Evolutionary conservation across 2,797 vertebrate genomes (phyloP), one percentile per base, ranked within the genome.

Genomic region (Microchirus variegatus): DNA sequence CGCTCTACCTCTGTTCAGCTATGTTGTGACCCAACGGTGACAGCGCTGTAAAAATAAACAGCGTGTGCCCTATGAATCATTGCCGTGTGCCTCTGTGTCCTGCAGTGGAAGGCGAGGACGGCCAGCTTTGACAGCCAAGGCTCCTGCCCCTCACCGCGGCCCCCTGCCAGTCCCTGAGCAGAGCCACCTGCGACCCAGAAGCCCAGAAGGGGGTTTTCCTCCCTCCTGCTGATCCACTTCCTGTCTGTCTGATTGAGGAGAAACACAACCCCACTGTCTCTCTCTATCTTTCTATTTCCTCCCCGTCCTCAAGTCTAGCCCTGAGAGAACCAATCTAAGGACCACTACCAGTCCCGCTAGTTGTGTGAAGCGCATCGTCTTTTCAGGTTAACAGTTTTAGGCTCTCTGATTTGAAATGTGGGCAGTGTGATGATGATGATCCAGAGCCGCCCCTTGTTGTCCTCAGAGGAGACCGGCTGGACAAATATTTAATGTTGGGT

Each of bases 51-150:
- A 12, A 19, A 48, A 26, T 16, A 8, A 22, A n/a, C 40, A 53
- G 35, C 59, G 43, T 52, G 18, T 75, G 64, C 17, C 53, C 22
- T 47, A 69, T 83, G 76, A 84, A 80, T 83, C 54, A 45, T 10
- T 44, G 59, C 59, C 47, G 59, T 73, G 64, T 80, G 67, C 84
- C 6, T 85, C 3, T 59, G 67, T 77, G 44, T 77, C 62, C 73
- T 77, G 58, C 94, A 99, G 97, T 99, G 97, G 97, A 96, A 98
- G 74, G 95, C 95, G 64, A 95, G 95, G 75, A 94, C 96, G 8
- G 95, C 97, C 45, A 99, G 97, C 88, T 96, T 98, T 50, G 97
- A 99, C 94, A 98, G 97, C 83, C 95, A 98, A 87, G 94, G 96
- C 38, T 98, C 97, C 35, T 97, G 97, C 78, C 96, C 97, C 14